These are phyloP conservation scores for Anguilla marmorata DNA, from an alignment of 2,797 vertebrate genomes.

Conservation along the genomic window DNA sequence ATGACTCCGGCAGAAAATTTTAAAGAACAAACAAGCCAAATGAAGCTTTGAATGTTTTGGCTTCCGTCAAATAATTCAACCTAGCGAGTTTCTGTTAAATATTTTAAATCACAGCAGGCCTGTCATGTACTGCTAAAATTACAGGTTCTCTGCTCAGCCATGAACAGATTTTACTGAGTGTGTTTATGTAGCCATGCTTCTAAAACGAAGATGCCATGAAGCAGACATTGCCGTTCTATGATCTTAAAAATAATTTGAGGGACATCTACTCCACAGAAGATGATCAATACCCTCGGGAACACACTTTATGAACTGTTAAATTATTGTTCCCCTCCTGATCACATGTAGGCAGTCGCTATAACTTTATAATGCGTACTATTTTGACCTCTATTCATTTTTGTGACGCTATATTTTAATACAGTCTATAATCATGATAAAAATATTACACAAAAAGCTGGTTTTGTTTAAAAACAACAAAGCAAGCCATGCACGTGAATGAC, in stretches of 20 bases:
- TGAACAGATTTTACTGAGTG: background rate
- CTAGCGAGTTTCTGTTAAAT: constrained; percentile 1
- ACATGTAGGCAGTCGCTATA: background rate
- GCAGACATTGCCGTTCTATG: background rate
- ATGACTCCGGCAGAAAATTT: background rate
- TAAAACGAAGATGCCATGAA: background rate
- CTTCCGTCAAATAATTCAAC: background rate
- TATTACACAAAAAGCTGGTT: background rate
- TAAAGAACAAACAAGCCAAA: background rate
- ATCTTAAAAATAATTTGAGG: constrained; percentile 4
- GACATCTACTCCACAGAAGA: constrained; percentile 11
- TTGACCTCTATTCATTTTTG: background rate
- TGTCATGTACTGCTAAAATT: background rate
- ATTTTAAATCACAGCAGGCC: constrained; percentile 3
- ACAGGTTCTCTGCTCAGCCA: background rate
- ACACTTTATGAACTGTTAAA: constrained; percentile 13
- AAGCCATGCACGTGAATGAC: constrained; percentile 10
- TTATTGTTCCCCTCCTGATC: constrained; percentile 15
- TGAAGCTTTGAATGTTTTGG: background rate
- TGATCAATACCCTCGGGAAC: constrained; percentile 17
- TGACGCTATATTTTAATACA: constrained; percentile 20
- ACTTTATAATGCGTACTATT: background rate
- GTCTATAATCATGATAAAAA: constrained; percentile 17
- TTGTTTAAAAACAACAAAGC: background rate
- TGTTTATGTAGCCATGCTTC: background rate